Evolutionary conservation across 2,797 vertebrate genomes (phyloP).

Genomic region (Enteromius thamalakanensis): DNA sequence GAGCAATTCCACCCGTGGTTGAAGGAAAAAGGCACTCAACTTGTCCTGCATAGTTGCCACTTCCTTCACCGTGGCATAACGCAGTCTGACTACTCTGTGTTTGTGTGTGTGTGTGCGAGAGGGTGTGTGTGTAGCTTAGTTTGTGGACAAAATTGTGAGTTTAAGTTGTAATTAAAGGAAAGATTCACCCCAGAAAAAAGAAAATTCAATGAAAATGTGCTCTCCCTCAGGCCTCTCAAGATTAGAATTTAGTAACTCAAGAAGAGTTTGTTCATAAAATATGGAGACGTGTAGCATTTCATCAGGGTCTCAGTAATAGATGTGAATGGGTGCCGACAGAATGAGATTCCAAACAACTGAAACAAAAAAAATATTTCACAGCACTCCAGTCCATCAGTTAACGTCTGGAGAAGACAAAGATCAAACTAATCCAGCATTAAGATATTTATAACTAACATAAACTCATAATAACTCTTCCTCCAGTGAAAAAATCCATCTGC

Average conservation of each 20-base stretch:
- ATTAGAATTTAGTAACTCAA: neutral
- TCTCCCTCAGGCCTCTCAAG: neutral
- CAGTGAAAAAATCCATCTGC: neutral
- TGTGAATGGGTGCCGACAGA: neutral
- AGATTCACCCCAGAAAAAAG: neutral
- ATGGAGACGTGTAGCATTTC: neutral
- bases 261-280: neutral
- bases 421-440: neutral
- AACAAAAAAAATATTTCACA: neutral
- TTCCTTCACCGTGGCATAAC: slow-evolving; percentile 67
- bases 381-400: neutral
- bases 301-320: too few species aligned
- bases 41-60: slow-evolving; percentile 77
- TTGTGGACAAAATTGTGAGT: neutral
- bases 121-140: slow-evolving; percentile 18
- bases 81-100: slow-evolving; percentile 72
- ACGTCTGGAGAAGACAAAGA: neutral
- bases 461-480: neutral
- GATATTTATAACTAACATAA: too few species aligned
- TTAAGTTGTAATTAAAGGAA: neutral
- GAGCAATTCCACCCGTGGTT: slow-evolving; percentile 90
- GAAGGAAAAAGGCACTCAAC: slow-evolving; percentile 97
- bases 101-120: slow-evolving; percentile 47
- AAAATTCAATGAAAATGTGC: neutral
- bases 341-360: neutral